These are phyloP conservation scores for Argopecten irradians DNA, from an alignment of 1,140 invertebrate genomes.

Conservation along the genomic window DNA sequence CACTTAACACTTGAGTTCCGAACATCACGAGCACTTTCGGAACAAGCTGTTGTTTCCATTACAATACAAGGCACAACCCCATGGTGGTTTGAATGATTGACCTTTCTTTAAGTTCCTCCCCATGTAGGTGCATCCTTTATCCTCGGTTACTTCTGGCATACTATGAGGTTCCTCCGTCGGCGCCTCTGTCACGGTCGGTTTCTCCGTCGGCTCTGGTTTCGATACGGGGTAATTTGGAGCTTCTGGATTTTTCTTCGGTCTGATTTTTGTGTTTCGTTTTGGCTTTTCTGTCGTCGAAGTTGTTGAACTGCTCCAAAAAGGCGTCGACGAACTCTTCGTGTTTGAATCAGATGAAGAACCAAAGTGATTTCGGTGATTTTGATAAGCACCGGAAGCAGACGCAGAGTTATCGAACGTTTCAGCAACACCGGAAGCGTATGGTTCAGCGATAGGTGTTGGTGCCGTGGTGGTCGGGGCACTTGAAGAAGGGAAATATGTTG, in stretches of 20 bases:
- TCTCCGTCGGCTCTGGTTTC: background rate
- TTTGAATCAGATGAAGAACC: background rate
- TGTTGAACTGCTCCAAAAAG: background rate
- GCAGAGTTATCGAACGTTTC: background rate
- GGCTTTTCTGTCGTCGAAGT: background rate
- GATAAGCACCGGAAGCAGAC: background rate
- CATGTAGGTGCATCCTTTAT: background rate
- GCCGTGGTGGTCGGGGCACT: background rate
- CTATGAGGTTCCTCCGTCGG: too few species aligned
- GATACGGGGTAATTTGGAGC: background rate
- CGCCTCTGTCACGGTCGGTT: background rate
- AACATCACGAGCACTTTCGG: background rate
- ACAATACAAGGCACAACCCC: background rate
- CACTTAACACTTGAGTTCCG: too few species aligned
- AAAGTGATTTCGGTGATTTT: background rate
- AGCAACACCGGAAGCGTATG: background rate
- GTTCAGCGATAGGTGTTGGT: background rate
- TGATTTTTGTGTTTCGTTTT: background rate
- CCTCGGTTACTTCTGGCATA: background rate
- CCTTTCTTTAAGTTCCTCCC: background rate
- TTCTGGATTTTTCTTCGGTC: background rate
- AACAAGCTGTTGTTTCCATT: slow-evolving; percentile 13
- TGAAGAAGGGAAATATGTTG: background rate
- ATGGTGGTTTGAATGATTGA: background rate
- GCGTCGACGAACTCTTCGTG: background rate